These are phyloP conservation scores for Agrochola lota DNA, from an alignment of 2,888 invertebrate species.

Conservation along the genomic window DNA sequence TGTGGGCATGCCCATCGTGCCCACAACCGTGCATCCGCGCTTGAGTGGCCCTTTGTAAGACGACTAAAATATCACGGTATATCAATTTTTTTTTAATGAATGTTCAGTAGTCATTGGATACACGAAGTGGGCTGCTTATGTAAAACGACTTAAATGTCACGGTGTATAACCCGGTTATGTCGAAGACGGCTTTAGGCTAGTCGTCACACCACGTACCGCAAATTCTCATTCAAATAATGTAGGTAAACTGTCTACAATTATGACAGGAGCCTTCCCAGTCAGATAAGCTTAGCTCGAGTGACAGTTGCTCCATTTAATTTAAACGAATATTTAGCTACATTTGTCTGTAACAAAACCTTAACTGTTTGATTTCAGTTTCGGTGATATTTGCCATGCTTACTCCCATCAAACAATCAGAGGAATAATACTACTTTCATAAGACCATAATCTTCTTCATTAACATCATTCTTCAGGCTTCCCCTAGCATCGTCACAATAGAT, in stretches of 20 bases:
- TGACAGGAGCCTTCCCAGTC: background rate
- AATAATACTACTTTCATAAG: too few species aligned
- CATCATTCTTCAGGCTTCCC: too few species aligned
- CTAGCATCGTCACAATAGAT: too few species aligned
- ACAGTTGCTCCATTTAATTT: slow-evolving; percentile 5
- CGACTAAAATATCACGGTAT: too few species aligned
- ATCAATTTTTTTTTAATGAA: too few species aligned
- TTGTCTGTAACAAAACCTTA: background rate
- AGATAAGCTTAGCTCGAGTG: slow-evolving; percentile 5
- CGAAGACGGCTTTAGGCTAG: background rate
- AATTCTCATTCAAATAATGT: background rate
- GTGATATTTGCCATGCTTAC: background rate
- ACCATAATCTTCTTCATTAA: too few species aligned
- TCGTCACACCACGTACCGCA: background rate
- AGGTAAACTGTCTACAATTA: background rate
- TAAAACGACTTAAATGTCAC: too few species aligned
- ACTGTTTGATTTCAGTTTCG: background rate
- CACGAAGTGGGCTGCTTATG: too few species aligned
- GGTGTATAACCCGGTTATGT: slow-evolving; percentile 11
- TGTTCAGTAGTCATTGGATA: too few species aligned
- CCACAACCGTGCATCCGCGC: too few species aligned
- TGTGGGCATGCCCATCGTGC: too few species aligned
- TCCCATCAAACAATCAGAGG: background rate
- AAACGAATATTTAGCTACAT: slow-evolving; percentile 9
- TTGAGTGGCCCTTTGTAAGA: too few species aligned